Conservation (phyloP, 2,797 vertebrate species). For the Simalia tracyae region DNA sequence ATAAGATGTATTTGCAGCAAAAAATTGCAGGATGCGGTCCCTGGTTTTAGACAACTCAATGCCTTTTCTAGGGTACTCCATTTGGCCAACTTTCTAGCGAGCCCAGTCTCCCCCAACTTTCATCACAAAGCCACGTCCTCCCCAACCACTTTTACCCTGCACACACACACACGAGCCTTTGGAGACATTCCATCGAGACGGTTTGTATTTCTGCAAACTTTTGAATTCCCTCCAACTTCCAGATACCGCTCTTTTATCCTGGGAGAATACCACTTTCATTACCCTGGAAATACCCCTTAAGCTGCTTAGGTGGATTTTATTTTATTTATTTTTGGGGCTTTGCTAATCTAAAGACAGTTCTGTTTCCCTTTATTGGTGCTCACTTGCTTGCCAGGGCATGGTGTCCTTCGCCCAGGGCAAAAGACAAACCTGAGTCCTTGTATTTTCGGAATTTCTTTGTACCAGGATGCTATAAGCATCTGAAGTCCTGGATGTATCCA, state of each 20-base stretch:
- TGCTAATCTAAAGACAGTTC: background rate
- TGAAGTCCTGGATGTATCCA: no score
- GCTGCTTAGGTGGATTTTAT: background rate
- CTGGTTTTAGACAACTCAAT: background rate
- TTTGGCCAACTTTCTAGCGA: background rate
- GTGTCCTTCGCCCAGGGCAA: background rate
- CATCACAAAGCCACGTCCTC: background rate
- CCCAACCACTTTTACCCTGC: background rate
- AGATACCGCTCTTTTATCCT: background rate
- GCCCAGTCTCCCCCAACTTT: background rate
- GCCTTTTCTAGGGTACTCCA: background rate
- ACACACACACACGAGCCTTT: background rate
- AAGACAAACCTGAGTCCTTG: background rate
- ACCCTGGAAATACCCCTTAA: background rate
- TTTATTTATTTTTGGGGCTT: background rate
- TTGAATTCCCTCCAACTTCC: background rate
- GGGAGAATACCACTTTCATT: background rate
- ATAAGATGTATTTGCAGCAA: background rate
- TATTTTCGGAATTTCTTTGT: background rate
- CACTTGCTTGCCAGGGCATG: background rate
- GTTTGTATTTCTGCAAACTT: background rate
- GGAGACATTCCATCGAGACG: background rate
- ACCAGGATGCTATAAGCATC: background rate
- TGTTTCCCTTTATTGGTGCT: background rate
- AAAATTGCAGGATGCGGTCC: background rate